Evolutionary conservation across 2,888 invertebrate species (phyloP).

Genomic region (Graphium colonna): DNA sequence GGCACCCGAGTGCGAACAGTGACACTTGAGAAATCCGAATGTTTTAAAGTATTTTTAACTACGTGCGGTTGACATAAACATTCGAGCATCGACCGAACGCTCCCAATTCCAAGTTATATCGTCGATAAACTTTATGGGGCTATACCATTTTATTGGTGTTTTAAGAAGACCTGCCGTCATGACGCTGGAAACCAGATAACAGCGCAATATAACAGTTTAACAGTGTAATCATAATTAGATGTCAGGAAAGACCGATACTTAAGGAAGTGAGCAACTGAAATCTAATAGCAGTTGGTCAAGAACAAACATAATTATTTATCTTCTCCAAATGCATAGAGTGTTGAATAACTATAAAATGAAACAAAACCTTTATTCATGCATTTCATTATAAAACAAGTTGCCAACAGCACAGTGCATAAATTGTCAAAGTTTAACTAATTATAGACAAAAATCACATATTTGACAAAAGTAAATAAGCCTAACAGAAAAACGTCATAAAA

Average conservation of each 20-base stretch:
- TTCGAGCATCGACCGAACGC: conserved; percentile 34
- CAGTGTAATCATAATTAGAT: conserved; percentile 33
- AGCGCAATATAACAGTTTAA: conserved; percentile 19
- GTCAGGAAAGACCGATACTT: neutral
- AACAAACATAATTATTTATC: conserved; percentile 3
- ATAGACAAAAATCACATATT: too few species aligned
- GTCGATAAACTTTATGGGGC: conserved; percentile 50
- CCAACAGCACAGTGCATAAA: too few species aligned
- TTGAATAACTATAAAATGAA: too few species aligned
- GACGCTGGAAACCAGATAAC: conserved; percentile 31
- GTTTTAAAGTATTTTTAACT: conserved; percentile 25
- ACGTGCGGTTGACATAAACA: conserved; percentile 20
- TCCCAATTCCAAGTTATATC: conserved; percentile 36
- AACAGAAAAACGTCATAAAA: too few species aligned
- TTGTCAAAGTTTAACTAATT: too few species aligned
- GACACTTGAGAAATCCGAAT: conserved; percentile 26
- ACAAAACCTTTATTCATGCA: too few species aligned
- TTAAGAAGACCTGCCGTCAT: conserved; percentile 34
- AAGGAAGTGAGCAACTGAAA: neutral
- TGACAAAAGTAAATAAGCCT: too few species aligned
- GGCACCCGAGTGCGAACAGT: conserved; percentile 28
- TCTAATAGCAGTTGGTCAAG: neutral
- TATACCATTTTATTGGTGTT: conserved; percentile 42
- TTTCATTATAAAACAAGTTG: too few species aligned
- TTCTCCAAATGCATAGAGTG: neutral